Evolutionary conservation across 1,140 invertebrate species (phyloP).

Genomic region (Drosophila lacertosa): DNA sequence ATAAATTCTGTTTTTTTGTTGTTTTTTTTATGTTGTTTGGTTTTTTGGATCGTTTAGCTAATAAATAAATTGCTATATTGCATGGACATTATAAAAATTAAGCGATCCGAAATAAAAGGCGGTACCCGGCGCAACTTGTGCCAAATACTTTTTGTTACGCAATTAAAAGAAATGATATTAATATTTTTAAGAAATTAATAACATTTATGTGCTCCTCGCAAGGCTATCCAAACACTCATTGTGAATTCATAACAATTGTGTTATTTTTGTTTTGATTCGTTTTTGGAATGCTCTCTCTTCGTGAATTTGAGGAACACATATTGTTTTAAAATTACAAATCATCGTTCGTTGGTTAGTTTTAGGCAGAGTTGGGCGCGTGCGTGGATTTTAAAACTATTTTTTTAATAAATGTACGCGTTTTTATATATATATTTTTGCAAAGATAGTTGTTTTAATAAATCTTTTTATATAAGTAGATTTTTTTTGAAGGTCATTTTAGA

Average conservation of each 20-base stretch:
- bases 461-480: too few relatives aligned
- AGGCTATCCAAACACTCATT: slow-evolving; percentile 12
- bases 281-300: slow-evolving; percentile 11
- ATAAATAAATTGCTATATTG: slow-evolving; percentile 32
- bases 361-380: too few relatives aligned
- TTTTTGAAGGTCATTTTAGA: too few relatives aligned
- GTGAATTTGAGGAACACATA: slow-evolving; percentile 11
- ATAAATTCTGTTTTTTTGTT: slow-evolving; percentile 23
- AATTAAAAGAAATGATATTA: slow-evolving; percentile 15
- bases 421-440: too few relatives aligned
- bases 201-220: slow-evolving; percentile 11
- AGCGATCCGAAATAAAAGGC: slow-evolving; percentile 13
- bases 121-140: slow-evolving; percentile 13
- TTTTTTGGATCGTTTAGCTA: slow-evolving; percentile 26
- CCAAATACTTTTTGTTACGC: slow-evolving; percentile 26
- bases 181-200: slow-evolving; percentile 17
- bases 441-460: too few relatives aligned
- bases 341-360: too few relatives aligned
- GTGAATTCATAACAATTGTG: slow-evolving; percentile 1
- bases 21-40: neutral
- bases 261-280: neutral
- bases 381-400: too few relatives aligned
- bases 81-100: slow-evolving; percentile 28
- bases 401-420: too few relatives aligned
- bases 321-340: slow-evolving; percentile 17